Percentiles rank a stretch among this genome's conserved stretches.
Conservation (phyloP, 1,140 invertebrate species). For the Conus betulinus region DNA sequence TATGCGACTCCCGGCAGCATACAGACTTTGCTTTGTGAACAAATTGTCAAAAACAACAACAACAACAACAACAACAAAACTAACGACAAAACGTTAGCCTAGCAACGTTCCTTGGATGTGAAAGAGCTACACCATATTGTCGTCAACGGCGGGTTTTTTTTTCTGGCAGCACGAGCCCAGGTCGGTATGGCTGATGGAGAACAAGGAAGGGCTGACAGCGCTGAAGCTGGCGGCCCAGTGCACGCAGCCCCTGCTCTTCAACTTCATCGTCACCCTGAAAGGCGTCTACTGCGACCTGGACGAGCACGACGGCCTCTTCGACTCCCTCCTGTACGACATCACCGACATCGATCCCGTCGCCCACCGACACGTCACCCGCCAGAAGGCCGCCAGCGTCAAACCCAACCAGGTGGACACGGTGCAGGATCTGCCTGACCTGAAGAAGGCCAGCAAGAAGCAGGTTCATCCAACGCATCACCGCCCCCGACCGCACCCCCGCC, state of each 20-base stretch:
- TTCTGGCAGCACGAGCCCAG: constrained; percentile 28
- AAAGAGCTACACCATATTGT: too few species aligned
- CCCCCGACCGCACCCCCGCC: background rate
- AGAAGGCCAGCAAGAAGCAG: background rate
- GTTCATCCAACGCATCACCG: background rate
- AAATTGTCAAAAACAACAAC: too few species aligned
- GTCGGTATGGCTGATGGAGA: constrained; percentile 58
- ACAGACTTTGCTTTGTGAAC: too few species aligned
- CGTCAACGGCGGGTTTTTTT: background rate
- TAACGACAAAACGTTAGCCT: too few species aligned
- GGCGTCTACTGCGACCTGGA: constrained; percentile 57
- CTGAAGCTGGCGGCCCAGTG: constrained; percentile 56
- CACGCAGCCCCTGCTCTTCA: constrained; percentile 51
- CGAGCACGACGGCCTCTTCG: constrained; percentile 59
- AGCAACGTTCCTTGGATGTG: too few species aligned
- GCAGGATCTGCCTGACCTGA: background rate
- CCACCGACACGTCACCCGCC: background rate
- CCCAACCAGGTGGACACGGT: constrained; percentile 35
- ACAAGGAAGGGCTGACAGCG: constrained; percentile 47
- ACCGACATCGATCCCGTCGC: constrained; percentile 58
- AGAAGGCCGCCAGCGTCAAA: background rate
- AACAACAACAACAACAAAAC: too few species aligned
- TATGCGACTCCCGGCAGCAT: too few species aligned
- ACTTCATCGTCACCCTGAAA: constrained; percentile 55
- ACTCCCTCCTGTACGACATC: constrained; percentile 55